phyloP scores from a whole-genome alignment of 2,888 invertebrate species.

The Andrena dorsata region DNA sequence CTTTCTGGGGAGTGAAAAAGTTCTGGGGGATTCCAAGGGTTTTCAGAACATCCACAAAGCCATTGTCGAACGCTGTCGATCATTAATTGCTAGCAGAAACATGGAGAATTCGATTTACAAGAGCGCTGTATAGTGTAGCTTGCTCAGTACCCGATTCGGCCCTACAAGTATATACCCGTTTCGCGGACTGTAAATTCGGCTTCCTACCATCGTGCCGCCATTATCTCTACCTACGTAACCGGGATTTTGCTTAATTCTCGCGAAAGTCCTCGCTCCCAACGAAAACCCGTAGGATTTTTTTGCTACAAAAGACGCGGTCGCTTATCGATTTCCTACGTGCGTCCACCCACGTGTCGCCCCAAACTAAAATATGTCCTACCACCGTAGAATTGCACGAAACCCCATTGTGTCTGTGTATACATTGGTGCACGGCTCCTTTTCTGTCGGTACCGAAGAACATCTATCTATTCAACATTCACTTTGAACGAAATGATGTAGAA shows the following conservation, averaged over 20 bases:
- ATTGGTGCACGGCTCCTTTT: slow-evolving; percentile 13
- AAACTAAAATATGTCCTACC: slow-evolving; percentile 73
- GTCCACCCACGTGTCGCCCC: slow-evolving; percentile 1
- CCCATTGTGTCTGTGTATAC: slow-evolving; percentile 74
- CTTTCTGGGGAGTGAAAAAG: neutral
- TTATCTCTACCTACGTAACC: slow-evolving; percentile 9
- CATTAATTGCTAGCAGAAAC: neutral
- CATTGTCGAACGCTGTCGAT: neutral
- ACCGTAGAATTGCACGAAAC: slow-evolving; percentile 83
- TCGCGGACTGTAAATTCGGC: slow-evolving; percentile 17
- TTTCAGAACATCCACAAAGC: neutral
- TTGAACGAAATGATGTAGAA: neutral
- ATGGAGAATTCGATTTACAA: neutral
- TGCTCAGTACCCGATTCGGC: slow-evolving; percentile 22
- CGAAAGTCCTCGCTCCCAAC: slow-evolving; percentile 14
- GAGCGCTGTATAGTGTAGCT: neutral
- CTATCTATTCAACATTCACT: neutral
- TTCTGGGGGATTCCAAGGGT: neutral
- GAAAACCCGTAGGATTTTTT: slow-evolving; percentile 14
- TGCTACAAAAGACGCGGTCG: slow-evolving; percentile 8
- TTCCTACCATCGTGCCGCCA: neutral
- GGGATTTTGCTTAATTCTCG: slow-evolving; percentile 26
- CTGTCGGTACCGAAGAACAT: neutral
- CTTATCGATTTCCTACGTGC: slow-evolving; percentile 25
- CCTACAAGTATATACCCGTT: slow-evolving; percentile 29